These are phyloP conservation scores for Pterobdella sp. DNA, from an alignment of 2,888 invertebrate species.

Conservation along the genomic window DNA sequence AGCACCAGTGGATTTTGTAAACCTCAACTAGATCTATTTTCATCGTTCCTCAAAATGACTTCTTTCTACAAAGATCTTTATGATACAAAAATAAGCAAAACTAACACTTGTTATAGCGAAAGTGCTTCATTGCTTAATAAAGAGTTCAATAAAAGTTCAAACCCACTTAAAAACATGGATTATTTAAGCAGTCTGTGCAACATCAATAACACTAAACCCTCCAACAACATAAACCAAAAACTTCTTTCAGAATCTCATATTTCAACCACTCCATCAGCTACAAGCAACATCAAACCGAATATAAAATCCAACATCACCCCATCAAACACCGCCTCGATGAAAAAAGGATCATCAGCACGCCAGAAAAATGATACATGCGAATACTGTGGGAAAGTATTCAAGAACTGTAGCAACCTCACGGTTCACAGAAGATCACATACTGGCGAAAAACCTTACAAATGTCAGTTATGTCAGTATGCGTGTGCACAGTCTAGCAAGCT, in stretches of 20 bases:
- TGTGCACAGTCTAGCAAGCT: constrained; percentile 99
- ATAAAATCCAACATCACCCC: not conserved
- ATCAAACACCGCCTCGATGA: not conserved
- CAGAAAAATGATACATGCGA: constrained; percentile 53
- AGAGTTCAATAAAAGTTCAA: not conserved
- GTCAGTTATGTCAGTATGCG: constrained; percentile 94
- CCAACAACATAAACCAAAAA: not conserved
- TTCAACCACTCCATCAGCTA: not conserved
- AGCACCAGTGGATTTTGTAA: not conserved
- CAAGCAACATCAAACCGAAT: not conserved
- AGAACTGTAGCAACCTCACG: constrained; percentile 67
- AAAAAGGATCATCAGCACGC: not conserved
- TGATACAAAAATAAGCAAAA: not conserved
- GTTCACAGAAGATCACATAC: constrained; percentile 52
- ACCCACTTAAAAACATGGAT: not conserved
- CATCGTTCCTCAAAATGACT: not conserved
- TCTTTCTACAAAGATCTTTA: constrained; percentile 2
- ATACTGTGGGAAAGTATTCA: constrained; percentile 66
- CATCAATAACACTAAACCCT: not conserved
- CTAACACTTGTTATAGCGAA: not conserved
- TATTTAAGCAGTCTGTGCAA: not conserved
- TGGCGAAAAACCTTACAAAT: constrained; percentile 94
- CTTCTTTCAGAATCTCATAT: not conserved
- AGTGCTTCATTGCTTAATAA: not conserved
- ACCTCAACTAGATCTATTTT: not conserved